Base-by-base conservation (phyloP, 2,888 invertebrate species). In the Aphodius sticticus region DNA sequence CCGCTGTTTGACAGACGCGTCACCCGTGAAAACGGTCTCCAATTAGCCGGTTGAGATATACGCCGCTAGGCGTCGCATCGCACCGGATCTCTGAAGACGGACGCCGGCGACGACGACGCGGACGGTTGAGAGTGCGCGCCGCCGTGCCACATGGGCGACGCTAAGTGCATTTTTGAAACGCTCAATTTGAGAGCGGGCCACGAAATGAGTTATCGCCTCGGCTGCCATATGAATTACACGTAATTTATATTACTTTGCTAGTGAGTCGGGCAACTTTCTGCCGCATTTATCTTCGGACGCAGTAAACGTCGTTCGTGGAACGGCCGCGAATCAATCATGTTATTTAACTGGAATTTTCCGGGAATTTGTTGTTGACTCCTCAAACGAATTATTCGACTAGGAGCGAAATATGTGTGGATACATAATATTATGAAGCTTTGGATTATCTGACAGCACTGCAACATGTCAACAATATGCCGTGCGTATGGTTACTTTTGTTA, bases 1-100 rank as follows among this genome's bases (percentile, higher is more conserved):
- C 81, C 84, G 86, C 86, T 87, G 87, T 88, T 88, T 88, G 88
- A 88, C 88, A 87, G 85, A 82, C 82, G 85, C 85, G 87, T 88
- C 87, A 87, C 83, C 87, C 87, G 86, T 87, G 87, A 87, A 88
- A 88, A 87, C 86, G 87, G 85, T 86, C 86, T 85, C 88, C 88
- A 89, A 89, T 89, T 89, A 89, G 87, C 86, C 85, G 87, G 84
- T 86, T 88, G 88, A 88, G 87, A 88, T 88, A 88, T 88, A 84
- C 82, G 83, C 81, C 81, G 81, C 81, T 77, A 80, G 79, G 77
- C 78, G 80, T 78, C 79, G 69, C 79, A 74, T 35, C 70, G 53
- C 37, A n/a, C 69, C 6, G 16, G n/a, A 37, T 37, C 69, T 69
- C 35, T n/a, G 36, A 26, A 74, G 36, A 69, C 74, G 74, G 36